Evolutionary conservation across 2,888 invertebrate genomes (phyloP), one percentile per base, ranked within the genome.

Genomic region (Stictocephala bisonia): DNA sequence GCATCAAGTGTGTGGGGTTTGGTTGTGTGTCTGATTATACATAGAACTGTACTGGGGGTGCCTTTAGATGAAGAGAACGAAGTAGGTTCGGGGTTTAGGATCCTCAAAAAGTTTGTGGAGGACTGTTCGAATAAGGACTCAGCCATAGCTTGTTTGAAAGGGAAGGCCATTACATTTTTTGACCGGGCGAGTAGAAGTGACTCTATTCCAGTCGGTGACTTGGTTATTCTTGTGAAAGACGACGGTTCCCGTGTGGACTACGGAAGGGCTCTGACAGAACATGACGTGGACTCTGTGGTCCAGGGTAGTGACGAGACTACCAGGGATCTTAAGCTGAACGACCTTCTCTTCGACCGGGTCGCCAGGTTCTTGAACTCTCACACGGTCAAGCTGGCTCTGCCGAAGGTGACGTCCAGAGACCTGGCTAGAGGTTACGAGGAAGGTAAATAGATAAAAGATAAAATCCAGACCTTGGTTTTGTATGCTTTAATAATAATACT

Each of bases 321-420:
- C 81, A 88, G 88, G 75, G 90, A 91, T 70, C 88, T 90, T 78
- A 89, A 91, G 6, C 85, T 94, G 68, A 92, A 93, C 83, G 87
- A 87, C 78, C 86, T 94, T 84, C 92, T 95, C 81, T 84, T 91
- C 82, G 91, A 93, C 82, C 91, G 90, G 81, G 85, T 93, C 79
- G 86, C 90, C 76, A 89, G 87, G 81, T 93, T 94, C 85, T 87
- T 94, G 84, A 90, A 90, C 84, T 89, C 90, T 80, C 93, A 93
- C 84, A 92, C 93, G 58, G 84, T 95, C 44, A 84, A 91, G 90
- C 87, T 94, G 76, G 93, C 93, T 83, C 88, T 94, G 79, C 92
- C 94, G 71, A 88, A 89, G 76, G 84, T 94, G 73, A 86, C 89
- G 1, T 87, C 91, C 0, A 86, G 88, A 40, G 92, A 93, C 75